A percentile compares a stretch with the other conserved stretches of the same genome.
Evolutionary conservation across 1,140 invertebrate genomes (phyloP).

Genomic region (Chrysomallon squamiferum): DNA sequence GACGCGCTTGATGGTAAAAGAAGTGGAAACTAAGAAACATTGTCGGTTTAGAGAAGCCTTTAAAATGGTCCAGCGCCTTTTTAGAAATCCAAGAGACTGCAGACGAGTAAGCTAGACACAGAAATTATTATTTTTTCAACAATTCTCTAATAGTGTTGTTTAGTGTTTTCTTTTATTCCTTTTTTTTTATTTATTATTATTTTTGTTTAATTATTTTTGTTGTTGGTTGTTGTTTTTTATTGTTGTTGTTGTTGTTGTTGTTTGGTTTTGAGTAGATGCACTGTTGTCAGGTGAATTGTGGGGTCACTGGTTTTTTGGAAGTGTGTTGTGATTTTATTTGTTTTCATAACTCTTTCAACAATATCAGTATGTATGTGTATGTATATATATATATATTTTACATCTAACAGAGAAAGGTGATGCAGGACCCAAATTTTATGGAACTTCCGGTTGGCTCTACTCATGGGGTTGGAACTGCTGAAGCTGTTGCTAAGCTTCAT

Average conservation of each 20-base stretch:
- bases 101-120: background rate
- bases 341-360: too few species aligned
- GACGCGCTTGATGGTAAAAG: slow-evolving; percentile 15
- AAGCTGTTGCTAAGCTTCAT: slow-evolving; percentile 41
- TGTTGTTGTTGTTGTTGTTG: background rate
- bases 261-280: too few species aligned
- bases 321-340: too few species aligned
- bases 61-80: background rate
- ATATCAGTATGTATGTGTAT: background rate
- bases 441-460: slow-evolving; percentile 31
- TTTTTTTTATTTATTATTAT: background rate
- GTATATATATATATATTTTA: background rate
- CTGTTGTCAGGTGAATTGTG: too few species aligned
- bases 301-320: too few species aligned
- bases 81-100: background rate
- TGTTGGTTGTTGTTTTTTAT: too few species aligned
- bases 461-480: slow-evolving; percentile 44
- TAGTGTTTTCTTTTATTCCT: too few species aligned
- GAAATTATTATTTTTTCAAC: background rate
- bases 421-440: slow-evolving; percentile 43
- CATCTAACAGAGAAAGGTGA: slow-evolving; percentile 18
- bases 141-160: too few species aligned
- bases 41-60: background rate
- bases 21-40: slow-evolving; percentile 6
- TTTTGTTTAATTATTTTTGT: too few species aligned